Evolutionary conservation across 2,113 vertebrate species (phyloP).

Genomic region (Cathartes aura): DNA sequence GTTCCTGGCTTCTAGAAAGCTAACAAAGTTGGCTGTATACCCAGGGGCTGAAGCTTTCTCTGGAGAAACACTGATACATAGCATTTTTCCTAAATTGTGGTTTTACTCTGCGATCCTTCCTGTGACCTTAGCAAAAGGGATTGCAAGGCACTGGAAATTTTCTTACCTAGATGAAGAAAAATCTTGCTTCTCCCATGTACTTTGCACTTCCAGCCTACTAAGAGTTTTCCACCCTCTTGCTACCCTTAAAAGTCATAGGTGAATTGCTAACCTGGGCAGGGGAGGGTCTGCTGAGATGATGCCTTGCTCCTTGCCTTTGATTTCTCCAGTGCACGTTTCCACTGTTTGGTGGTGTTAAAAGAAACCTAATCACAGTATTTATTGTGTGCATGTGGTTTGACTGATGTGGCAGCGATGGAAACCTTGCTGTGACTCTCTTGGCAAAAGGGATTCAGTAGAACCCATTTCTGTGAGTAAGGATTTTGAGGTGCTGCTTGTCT

Average conservation of each 20-base stretch:
- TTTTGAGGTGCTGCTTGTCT: background rate
- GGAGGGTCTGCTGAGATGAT: background rate
- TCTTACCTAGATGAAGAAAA: background rate
- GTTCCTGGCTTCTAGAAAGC: background rate
- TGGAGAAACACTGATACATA: background rate
- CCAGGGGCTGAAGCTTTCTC: background rate
- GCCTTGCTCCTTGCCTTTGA: background rate
- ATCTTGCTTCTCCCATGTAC: background rate
- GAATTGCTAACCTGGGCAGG: background rate
- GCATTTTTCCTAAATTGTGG: rapidly evolving
- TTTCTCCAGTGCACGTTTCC: background rate
- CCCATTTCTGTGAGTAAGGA: rapidly evolving
- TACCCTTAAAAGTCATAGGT: background rate
- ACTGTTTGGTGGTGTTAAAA: background rate
- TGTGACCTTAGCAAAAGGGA: background rate
- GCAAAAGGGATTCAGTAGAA: background rate
- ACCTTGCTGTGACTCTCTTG: background rate
- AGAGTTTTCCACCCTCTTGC: background rate
- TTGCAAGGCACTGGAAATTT: rapidly evolving
- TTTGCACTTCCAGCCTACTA: rapidly evolving
- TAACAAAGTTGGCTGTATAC: background rate
- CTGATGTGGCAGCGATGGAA: background rate
- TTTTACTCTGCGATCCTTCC: background rate
- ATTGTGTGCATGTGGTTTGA: rapidly evolving
- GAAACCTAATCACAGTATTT: background rate